Conservation (phyloP, 2,888 invertebrate genomes). For the Clivina fossor region DNA sequence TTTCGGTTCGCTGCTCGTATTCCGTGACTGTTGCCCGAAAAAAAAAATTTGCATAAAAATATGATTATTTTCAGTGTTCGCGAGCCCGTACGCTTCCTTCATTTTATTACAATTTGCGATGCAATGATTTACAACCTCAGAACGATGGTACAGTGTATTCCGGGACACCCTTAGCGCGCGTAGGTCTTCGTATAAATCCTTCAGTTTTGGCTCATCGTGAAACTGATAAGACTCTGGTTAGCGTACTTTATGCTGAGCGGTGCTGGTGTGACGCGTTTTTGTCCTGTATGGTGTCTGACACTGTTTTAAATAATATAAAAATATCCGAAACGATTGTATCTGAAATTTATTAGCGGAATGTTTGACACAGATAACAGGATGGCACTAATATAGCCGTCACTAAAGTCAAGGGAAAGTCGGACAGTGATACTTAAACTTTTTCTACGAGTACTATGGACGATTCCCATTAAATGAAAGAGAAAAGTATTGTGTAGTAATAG, state of each 20-base stretch:
- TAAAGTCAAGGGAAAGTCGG: slow-evolving; percentile 42
- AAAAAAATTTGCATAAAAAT: slow-evolving; percentile 32
- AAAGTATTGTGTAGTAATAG: too few species aligned
- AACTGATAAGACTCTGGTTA: slow-evolving; percentile 26
- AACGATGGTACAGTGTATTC: slow-evolving; percentile 6
- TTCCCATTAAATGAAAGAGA: too few species aligned
- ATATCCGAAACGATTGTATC: slow-evolving; percentile 50
- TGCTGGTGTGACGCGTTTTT: too few species aligned
- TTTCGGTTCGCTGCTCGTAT: too few species aligned
- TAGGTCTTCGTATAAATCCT: slow-evolving; percentile 30
- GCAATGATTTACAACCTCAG: slow-evolving; percentile 22
- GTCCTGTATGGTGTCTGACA: too few species aligned
- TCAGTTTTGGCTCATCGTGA: slow-evolving; percentile 28
- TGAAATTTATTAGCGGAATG: slow-evolving; percentile 53
- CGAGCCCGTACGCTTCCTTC: slow-evolving; percentile 32
- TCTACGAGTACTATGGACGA: too few species aligned
- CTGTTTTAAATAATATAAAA: too few species aligned
- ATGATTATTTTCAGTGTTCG: slow-evolving; percentile 32
- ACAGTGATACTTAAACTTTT: slow-evolving; percentile 42
- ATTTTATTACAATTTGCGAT: slow-evolving; percentile 31
- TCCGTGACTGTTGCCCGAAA: too few species aligned
- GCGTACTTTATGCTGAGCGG: too few species aligned
- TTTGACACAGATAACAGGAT: slow-evolving; percentile 50
- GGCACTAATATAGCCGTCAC: slow-evolving; percentile 48
- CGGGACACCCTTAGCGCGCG: slow-evolving; percentile 18